Percentiles rank a stretch among this genome's conserved stretches.
Conservation (phyloP, 2,797 vertebrate genomes). For the Danio kyathit region DNA sequence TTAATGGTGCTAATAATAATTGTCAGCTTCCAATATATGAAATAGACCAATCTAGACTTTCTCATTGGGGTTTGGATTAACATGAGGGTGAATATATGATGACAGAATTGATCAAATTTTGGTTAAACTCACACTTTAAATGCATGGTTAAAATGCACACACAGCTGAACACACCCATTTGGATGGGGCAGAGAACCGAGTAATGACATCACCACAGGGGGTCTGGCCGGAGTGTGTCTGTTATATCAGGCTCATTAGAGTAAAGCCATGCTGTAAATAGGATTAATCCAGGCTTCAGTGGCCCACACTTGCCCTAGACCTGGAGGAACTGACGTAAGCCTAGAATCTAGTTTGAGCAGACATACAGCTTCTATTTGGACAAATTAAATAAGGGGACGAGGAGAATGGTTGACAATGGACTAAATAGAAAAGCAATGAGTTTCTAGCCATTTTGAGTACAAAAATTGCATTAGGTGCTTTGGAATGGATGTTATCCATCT, state of each 20-base stretch:
- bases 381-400: background rate
- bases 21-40: background rate
- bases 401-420: too few species aligned
- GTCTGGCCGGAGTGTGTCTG: constrained; percentile 27
- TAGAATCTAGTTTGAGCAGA: constrained; percentile 42
- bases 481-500: background rate
- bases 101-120: background rate
- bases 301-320: constrained; percentile 23
- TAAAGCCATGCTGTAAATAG: constrained; percentile 56
- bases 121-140: background rate
- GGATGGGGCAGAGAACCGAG: constrained; percentile 35
- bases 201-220: constrained; percentile 49
- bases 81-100: background rate
- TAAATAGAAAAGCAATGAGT: background rate
- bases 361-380: background rate
- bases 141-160: background rate
- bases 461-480: background rate
- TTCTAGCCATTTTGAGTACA: background rate
- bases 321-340: constrained; percentile 29
- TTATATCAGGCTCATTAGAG: constrained; percentile 41
- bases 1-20: background rate
- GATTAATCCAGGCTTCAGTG: constrained; percentile 51
- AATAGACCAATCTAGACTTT: too few species aligned
- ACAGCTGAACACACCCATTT: constrained; percentile 2
- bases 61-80: background rate